phyloP scores from a whole-genome alignment of 2,888 invertebrate genomes.

The Cephus pygmeus region DNA sequence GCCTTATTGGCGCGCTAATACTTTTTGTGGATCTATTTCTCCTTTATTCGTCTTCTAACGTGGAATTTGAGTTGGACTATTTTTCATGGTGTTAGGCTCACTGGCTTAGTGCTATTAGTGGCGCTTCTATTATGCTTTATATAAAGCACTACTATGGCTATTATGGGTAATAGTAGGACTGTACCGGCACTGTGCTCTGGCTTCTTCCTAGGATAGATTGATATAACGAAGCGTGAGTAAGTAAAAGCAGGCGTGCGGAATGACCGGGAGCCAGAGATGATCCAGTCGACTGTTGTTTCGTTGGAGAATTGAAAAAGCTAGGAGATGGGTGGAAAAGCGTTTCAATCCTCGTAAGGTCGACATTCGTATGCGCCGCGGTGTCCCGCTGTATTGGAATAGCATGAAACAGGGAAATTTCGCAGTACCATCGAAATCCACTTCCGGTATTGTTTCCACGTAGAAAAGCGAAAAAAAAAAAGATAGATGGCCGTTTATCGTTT shows the following conservation, averaged over 20 bases:
- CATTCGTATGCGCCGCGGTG: slow-evolving; percentile 17
- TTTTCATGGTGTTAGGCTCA: not conserved
- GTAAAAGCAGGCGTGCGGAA: slow-evolving; percentile 16
- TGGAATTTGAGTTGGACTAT: not conserved
- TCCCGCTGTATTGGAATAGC: slow-evolving; percentile 6
- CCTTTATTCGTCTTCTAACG: not conserved
- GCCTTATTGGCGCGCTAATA: not conserved
- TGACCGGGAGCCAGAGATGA: slow-evolving; percentile 12
- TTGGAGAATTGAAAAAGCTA: not conserved
- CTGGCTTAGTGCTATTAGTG: not conserved
- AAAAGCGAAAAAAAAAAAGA: not conserved
- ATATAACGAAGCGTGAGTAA: slow-evolving; percentile 6
- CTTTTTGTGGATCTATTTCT: not conserved
- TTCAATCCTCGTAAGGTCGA: slow-evolving; percentile 8
- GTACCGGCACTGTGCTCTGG: not conserved
- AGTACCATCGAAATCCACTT: not conserved
- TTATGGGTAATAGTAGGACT: not conserved
- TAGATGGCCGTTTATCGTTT: not conserved
- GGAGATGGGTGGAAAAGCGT: slow-evolving; percentile 5
- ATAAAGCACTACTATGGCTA: not conserved
- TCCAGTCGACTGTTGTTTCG: slow-evolving; percentile 10
- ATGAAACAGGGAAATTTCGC: slow-evolving; percentile 3
- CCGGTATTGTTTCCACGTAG: not conserved
- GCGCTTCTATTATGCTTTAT: not conserved
- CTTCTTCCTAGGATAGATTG: not conserved